phyloP scores from a whole-genome alignment of 2,797 vertebrate species.

The Eulemur mongoz region DNA sequence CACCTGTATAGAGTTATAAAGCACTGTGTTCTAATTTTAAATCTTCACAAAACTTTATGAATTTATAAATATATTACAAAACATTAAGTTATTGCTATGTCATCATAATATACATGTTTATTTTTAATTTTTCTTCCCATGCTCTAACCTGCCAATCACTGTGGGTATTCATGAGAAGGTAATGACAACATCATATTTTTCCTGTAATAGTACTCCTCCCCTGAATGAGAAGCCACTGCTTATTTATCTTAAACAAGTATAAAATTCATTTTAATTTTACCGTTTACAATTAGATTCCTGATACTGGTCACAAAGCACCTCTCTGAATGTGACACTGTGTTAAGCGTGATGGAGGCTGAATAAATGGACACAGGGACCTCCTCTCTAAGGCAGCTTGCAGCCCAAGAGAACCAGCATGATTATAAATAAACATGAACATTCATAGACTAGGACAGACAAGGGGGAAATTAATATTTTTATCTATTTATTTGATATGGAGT shows the following conservation, averaged over 20 bases:
- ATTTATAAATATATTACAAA: background rate
- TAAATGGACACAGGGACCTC: background rate
- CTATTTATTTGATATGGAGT: conserved; percentile 55
- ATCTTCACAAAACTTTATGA: background rate
- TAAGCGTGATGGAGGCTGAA: background rate
- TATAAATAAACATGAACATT: conserved; percentile 70
- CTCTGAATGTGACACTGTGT: background rate
- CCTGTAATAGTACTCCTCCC: background rate
- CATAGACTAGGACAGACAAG: conserved; percentile 9
- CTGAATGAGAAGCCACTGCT: background rate
- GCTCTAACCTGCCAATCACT: conserved; percentile 64
- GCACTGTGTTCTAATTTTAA: background rate
- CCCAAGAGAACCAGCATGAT: background rate
- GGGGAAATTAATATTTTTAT: conserved; percentile 77
- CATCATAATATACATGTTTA: background rate
- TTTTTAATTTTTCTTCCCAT: background rate
- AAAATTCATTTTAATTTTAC: conserved; percentile 39
- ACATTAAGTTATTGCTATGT: background rate
- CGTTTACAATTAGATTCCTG: background rate
- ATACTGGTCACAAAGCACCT: background rate
- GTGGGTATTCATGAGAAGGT: conserved; percentile 66
- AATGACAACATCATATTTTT: conserved; percentile 68
- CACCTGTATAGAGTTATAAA: background rate
- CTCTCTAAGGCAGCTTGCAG: background rate
- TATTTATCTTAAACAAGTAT: background rate